Percentiles rank a stretch among this genome's conserved stretches.
Conservation (phyloP, 2,888 invertebrate genomes). For the Gerris lacustris region DNA sequence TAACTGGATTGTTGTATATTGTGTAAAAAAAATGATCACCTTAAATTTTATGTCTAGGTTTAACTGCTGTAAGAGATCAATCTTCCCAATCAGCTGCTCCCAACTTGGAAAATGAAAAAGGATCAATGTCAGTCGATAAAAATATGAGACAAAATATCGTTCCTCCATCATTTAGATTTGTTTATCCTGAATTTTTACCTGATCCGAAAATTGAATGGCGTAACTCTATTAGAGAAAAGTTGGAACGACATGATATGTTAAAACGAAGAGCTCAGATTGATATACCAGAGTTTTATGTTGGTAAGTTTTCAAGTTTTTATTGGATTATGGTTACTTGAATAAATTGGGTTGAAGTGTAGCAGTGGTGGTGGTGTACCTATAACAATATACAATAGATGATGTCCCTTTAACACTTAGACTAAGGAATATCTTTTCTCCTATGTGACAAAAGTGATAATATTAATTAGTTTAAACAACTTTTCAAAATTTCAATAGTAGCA, state of each 20-base stretch:
- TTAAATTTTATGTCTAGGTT: background rate
- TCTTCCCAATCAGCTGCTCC: background rate
- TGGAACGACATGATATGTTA: conserved; percentile 89
- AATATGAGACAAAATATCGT: conserved; percentile 27
- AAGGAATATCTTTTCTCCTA: no score
- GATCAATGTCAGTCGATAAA: background rate
- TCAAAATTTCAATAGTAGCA: no score
- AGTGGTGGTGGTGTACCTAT: no score
- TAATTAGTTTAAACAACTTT: no score
- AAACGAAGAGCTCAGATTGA: conserved; percentile 65
- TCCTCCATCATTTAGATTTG: conserved; percentile 49
- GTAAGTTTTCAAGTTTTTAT: conserved; percentile 41
- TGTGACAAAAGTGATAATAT: no score
- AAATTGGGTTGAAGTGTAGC: no score
- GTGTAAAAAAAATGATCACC: no score
- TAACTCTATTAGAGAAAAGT: conserved; percentile 67
- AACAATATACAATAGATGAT: no score
- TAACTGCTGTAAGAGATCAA: background rate
- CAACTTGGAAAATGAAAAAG: background rate
- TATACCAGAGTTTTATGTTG: conserved; percentile 97
- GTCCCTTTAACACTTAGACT: no score
- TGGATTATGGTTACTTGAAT: no score
- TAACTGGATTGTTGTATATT: no score
- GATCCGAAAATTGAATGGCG: conserved; percentile 66
- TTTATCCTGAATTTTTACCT: conserved; percentile 87